phyloP scores from a whole-genome alignment of 2,888 invertebrate species.

The Platycheirus rosarum region DNA sequence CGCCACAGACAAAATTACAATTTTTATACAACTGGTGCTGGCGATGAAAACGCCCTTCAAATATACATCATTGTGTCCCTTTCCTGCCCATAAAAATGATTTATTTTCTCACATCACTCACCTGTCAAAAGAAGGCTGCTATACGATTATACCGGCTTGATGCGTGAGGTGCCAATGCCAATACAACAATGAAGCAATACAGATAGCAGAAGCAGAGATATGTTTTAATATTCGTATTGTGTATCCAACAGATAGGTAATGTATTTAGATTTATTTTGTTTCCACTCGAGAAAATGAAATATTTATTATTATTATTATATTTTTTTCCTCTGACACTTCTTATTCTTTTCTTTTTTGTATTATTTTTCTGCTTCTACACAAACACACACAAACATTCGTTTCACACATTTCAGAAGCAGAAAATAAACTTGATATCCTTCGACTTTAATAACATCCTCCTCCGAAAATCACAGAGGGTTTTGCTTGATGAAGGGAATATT shows the following conservation, averaged over 20 bases:
- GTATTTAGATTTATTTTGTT: constrained; percentile 48
- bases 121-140: constrained; percentile 56
- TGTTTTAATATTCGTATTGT: constrained; percentile 47
- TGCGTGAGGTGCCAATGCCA: constrained; percentile 54
- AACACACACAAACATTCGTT: constrained; percentile 26
- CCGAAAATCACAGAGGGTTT: constrained; percentile 4
- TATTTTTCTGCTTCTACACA: constrained; percentile 11
- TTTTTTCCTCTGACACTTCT: constrained; percentile 26
- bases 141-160: constrained; percentile 44
- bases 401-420: constrained; percentile 27
- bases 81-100: constrained; percentile 19
- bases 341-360: constrained; percentile 10
- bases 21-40: background rate
- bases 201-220: constrained; percentile 34
- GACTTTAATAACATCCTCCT: constrained; percentile 26
- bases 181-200: background rate
- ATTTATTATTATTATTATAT: constrained; percentile 20
- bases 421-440: constrained; percentile 58
- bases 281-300: constrained; percentile 38
- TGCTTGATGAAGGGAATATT: constrained; percentile 6
- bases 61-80: constrained; percentile 40
- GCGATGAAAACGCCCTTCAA: constrained; percentile 24
- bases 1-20: background rate
- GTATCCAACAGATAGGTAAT: constrained; percentile 43
- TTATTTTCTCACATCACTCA: constrained; percentile 56